phyloP scores from a whole-genome alignment of 2,797 vertebrate species.

The Jordanella pulchra region DNA sequence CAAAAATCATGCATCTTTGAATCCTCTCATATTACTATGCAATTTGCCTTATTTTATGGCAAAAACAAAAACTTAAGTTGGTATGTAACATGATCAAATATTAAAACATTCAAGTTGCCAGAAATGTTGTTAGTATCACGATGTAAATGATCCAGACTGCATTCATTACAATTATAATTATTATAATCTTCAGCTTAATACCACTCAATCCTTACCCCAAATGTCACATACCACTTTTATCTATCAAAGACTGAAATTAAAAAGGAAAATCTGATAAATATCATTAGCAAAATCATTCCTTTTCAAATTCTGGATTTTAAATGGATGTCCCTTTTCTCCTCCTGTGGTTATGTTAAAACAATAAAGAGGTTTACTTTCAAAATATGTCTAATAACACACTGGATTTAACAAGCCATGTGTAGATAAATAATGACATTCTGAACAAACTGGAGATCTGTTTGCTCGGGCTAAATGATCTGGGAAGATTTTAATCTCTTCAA shows the following conservation, averaged over 20 bases:
- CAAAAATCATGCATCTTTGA: too few relatives aligned
- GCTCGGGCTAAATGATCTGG: background rate
- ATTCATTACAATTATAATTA: too few relatives aligned
- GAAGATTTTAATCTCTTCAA: background rate
- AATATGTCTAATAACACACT: conserved; percentile 4
- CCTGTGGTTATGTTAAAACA: background rate
- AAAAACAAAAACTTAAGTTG: too few relatives aligned
- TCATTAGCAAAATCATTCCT: too few relatives aligned
- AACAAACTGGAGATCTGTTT: conserved; percentile 15
- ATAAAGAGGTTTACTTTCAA: background rate
- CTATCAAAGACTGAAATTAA: too few relatives aligned
- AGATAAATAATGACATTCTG: conserved; percentile 15
- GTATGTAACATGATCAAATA: background rate
- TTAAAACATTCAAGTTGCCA: background rate
- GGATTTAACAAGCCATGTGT: conserved; percentile 9
- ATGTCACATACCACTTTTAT: too few relatives aligned
- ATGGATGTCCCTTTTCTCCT: background rate
- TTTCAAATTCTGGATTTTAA: background rate
- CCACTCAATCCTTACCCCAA: too few relatives aligned
- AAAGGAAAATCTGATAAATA: too few relatives aligned
- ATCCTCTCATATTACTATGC: too few relatives aligned
- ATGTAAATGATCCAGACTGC: too few relatives aligned
- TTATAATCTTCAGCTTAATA: too few relatives aligned
- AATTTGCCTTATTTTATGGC: too few relatives aligned
- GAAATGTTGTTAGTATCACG: background rate